Evolutionary conservation across 2,888 invertebrate genomes (phyloP).

Genomic region (Choreutis nemorana): DNA sequence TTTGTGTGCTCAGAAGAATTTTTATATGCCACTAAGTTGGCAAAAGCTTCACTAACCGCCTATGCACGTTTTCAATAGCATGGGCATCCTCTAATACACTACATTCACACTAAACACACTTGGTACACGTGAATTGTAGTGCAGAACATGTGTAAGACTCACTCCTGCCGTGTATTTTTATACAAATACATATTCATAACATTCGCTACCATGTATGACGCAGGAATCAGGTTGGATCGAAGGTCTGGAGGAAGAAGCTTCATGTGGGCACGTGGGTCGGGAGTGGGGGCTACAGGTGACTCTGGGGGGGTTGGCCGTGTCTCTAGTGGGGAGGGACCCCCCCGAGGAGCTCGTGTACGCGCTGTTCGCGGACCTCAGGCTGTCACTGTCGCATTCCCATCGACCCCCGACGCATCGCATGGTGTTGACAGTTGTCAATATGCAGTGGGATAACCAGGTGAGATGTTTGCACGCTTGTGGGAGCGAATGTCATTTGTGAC

Average conservation of each 20-base stretch:
- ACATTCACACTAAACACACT: no score
- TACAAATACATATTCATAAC: neutral
- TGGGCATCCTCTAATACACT: no score
- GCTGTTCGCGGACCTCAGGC: constrained; percentile 69
- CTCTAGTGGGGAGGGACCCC: constrained; percentile 77
- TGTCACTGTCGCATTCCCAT: constrained; percentile 70
- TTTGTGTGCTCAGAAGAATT: no score
- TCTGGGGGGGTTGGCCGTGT: constrained; percentile 76
- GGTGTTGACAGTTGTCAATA: constrained; percentile 74
- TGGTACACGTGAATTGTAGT: no score
- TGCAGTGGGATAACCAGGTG: constrained; percentile 80
- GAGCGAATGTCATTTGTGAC: constrained; percentile 7
- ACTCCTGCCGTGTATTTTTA: neutral
- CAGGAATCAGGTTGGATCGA: constrained; percentile 37
- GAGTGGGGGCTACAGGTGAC: constrained; percentile 71
- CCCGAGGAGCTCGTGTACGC: constrained; percentile 85
- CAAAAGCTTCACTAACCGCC: no score
- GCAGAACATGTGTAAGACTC: no score
- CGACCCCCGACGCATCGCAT: no score
- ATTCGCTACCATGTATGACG: neutral
- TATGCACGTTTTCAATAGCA: no score
- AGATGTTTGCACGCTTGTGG: constrained; percentile 3
- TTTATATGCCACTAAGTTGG: no score
- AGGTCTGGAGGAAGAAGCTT: constrained; percentile 15
- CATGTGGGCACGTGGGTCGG: constrained; percentile 22